Percentiles rank a stretch among this genome's conserved stretches.
These are phyloP conservation scores for Alfaro cultratus DNA, from an alignment of 2,797 vertebrate genomes.

Conservation along the genomic window DNA sequence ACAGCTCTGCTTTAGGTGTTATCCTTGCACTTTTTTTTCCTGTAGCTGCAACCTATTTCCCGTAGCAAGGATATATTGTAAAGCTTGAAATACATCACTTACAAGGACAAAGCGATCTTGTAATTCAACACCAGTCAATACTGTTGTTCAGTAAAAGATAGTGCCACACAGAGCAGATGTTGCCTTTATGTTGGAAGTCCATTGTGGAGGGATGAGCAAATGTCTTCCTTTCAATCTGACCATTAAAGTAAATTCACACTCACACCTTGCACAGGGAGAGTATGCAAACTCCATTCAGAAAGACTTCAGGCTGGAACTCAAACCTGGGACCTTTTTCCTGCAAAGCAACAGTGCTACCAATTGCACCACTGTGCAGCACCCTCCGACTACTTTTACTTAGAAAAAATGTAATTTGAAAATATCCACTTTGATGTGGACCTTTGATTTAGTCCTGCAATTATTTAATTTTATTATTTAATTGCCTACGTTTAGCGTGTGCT, in stretches of 20 bases:
- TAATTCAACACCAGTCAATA: conserved; percentile 4
- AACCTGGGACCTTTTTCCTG: too few species aligned
- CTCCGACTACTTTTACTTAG: neutral
- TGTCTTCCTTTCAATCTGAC: neutral
- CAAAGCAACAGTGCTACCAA: too few species aligned
- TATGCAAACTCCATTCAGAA: too few species aligned
- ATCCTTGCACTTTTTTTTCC: neutral
- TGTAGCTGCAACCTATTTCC: neutral
- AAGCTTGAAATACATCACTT: conserved; percentile 1
- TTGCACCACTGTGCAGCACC: too few species aligned
- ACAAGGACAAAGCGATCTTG: neutral
- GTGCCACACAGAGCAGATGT: neutral
- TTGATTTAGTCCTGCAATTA: neutral
- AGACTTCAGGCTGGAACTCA: too few species aligned
- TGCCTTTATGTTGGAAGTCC: neutral
- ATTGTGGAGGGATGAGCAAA: neutral
- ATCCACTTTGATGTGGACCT: too few species aligned
- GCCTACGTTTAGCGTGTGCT: neutral
- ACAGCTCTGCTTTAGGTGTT: neutral
- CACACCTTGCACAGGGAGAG: too few species aligned
- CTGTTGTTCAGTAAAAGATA: neutral
- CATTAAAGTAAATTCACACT: neutral
- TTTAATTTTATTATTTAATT: neutral
- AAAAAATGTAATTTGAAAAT: neutral
- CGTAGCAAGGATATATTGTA: neutral